These are phyloP conservation scores for Amphipoea oculea DNA, from an alignment of 2,888 invertebrate species.

Conservation along the genomic window DNA sequence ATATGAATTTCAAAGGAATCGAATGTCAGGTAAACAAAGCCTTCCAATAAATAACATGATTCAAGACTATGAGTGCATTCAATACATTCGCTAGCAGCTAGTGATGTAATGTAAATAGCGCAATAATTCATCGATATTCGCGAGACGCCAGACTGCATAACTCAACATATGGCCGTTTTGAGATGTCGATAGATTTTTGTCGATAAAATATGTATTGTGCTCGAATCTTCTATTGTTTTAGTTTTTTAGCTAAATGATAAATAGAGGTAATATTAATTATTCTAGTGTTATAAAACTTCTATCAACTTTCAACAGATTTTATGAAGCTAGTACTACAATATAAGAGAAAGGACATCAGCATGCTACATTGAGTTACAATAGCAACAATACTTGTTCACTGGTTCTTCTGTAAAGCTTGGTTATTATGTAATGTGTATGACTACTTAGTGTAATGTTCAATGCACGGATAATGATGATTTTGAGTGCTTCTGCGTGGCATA, in stretches of 20 bases:
- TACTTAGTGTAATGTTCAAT: not conserved
- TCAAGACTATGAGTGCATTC: slow-evolving; percentile 64
- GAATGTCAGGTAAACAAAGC: slow-evolving; percentile 55
- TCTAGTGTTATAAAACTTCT: not conserved
- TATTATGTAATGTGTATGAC: not conserved
- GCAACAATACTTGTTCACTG: not conserved
- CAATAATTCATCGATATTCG: slow-evolving; percentile 86
- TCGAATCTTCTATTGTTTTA: not conserved
- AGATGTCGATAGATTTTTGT: slow-evolving; percentile 61
- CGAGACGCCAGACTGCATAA: slow-evolving; percentile 83
- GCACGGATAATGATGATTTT: not conserved
- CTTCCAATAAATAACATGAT: slow-evolving; percentile 54
- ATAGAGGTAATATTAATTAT: not conserved
- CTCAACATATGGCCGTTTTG: slow-evolving; percentile 71
- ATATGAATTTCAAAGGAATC: not conserved
- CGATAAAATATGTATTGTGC: slow-evolving; percentile 53
- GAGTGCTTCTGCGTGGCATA: not conserved
- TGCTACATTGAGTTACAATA: not conserved
- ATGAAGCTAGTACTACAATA: not conserved
- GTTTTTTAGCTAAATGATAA: not conserved
- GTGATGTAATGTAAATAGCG: slow-evolving; percentile 86
- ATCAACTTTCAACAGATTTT: not conserved
- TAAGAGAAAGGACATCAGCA: not conserved
- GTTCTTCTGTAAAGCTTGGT: not conserved
- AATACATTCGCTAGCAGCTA: slow-evolving; percentile 68